Base-by-base conservation (phyloP, 2,797 vertebrate genomes). In the Todus mexicanus region DNA sequence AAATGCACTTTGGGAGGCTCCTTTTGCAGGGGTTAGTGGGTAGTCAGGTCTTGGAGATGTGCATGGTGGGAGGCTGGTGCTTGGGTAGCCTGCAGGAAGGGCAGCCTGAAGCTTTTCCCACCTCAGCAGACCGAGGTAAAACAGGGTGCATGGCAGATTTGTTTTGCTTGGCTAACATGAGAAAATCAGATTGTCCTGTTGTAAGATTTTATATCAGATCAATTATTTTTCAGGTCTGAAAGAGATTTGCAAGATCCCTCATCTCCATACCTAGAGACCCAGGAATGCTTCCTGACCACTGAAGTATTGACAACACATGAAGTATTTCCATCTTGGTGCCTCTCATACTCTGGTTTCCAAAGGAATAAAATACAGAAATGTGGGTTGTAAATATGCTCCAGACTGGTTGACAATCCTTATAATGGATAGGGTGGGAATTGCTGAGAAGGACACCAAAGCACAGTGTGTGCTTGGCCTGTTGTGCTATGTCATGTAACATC, bases 301-400 rank as follows among this genome's bases (percentile, higher is more conserved):
- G 53, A 73, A 40, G 20, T 35, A 48, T 1, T 4, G 56, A 14
- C 37, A 50, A 9, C 0, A 1, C 9, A 26, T 27, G 16, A 80
- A 61, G n/a, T 16, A 42, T 80, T 73, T 68, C 31, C 57, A 47
- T 43, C 11, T 38, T 61, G 19, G 2, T 79, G 23, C 6, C 19
- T 69, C 38, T 87, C 18, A 3, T 61, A 11, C 3, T 8, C 18
- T 77, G 14, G 20, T 61, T 92, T 92, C 45, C 27, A 27, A 74
- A 71, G 50, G 37, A 84, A 61, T 19, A 64, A 80, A 53, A 71
- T 22, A 15, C 11, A 45, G 50, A 53, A 47, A 35, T 0, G 0
- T 13, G 27, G 64, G 16, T 43, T 73, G 38, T 21, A 79, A 82
- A 40, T 11, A 27, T 2, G 6, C 11, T 87, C 57, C 10, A 3